A percentile compares a stretch with the other conserved stretches of the same genome.
phyloP scores from a whole-genome alignment of 2,888 invertebrate genomes.

The Acanthopleura granulata region DNA sequence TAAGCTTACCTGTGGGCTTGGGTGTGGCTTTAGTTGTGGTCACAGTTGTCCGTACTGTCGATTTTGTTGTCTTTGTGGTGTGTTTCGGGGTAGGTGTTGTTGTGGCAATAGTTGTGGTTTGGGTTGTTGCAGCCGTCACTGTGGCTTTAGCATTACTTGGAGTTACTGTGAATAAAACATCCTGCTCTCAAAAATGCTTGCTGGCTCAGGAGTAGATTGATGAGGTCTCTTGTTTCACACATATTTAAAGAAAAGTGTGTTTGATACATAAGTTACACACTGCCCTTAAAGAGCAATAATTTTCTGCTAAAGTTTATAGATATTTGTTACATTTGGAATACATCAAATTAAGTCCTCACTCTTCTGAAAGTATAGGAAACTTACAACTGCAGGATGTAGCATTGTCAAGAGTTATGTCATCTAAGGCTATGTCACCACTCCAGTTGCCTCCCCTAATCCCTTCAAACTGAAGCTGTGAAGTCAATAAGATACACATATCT shows the following conservation, averaged over 20 bases:
- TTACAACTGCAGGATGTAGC: neutral
- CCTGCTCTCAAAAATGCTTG: too few relatives aligned
- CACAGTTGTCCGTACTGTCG: slow-evolving; percentile 23
- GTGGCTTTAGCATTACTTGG: slow-evolving; percentile 43
- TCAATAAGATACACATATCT: too few relatives aligned
- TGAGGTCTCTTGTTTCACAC: too few relatives aligned
- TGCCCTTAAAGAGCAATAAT: too few relatives aligned
- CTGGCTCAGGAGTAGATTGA: too few relatives aligned
- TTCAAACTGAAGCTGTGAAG: slow-evolving; percentile 58
- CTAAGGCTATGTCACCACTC: slow-evolving; percentile 63
- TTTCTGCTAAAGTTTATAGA: too few relatives aligned
- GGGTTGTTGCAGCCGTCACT: slow-evolving; percentile 34
- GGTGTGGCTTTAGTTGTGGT: neutral
- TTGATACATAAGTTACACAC: too few relatives aligned
- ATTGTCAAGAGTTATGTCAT: slow-evolving; percentile 49
- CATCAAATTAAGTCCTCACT: too few relatives aligned
- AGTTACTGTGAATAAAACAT: slow-evolving; percentile 31
- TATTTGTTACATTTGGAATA: too few relatives aligned
- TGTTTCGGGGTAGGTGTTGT: slow-evolving; percentile 26
- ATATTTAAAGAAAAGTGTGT: too few relatives aligned
- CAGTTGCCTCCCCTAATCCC: slow-evolving; percentile 50
- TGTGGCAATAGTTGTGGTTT: slow-evolving; percentile 24
- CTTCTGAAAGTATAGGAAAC: neutral
- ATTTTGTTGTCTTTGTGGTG: slow-evolving; percentile 32
- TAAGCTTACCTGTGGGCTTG: neutral